Evolutionary conservation across 2,113 vertebrate species (phyloP), one percentile per base, ranked within the genome.

Genomic region (Antennarius striatus): DNA sequence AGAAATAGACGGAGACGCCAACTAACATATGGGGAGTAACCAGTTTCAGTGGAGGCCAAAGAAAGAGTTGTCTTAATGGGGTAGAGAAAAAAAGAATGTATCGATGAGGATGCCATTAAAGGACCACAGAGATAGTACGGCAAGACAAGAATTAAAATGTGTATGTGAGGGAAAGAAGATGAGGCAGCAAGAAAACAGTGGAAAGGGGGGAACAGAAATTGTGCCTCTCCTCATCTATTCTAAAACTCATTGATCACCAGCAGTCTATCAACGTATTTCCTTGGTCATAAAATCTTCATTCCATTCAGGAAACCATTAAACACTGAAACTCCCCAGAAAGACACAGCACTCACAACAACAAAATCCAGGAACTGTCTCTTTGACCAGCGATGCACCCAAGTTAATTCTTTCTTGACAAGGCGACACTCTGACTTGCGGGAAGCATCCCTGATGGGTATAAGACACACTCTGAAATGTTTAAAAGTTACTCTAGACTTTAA

Each of bases 211-310:
- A 36, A 36, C 32, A 36, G n/a, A 47, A 50, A 36, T 46, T 28
- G 60, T 6, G 3, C n/a, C 66, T 71, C 42, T 77, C 63, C 63
- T 82, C 75, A 90, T 91, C 87, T 86, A 82, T 91, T 84, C 78
- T 3, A 1, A 7, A 54, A 32, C 56, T 84, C 81, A 89, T 87
- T 71, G 83, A 89, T 87, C 74, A 50, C 72, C 53, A 63, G 69
- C 56, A 64, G 79, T 76, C 77, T 68, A 71, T 67, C 68, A 11
- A 15, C 73, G 67, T 64, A 73, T 78, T 77, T 72, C 69, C 62
- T 65, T 30, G 1, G 55, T 47, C 56, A 28, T 90, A 81, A 87
- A 88, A 71, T 51, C 62, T 71, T 71, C 36, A 59, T 79, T 81
- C 71, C 40, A 55, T 55, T 50, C 71, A 69, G 78, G 77, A 79